Conservation (phyloP, 64 coral and sea anemone species). For the Hydrozoanthus tunicans region DNA sequence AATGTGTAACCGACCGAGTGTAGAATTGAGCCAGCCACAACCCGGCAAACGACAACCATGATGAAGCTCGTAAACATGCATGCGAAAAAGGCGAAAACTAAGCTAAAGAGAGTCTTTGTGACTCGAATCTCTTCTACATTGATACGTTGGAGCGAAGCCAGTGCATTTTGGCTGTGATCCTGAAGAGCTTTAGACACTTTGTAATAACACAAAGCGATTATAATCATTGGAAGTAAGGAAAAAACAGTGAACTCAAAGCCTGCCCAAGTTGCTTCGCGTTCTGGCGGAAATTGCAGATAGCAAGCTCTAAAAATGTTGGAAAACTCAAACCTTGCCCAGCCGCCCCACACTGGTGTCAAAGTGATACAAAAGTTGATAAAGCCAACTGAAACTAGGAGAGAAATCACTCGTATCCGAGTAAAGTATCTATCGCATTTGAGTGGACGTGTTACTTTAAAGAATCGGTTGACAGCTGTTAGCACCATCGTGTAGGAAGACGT, state of each 20-base stretch:
- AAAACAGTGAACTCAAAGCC: constrained; percentile 29
- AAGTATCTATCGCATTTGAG: background rate
- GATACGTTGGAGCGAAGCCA: background rate
- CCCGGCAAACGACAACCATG: constrained; percentile 35
- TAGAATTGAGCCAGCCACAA: constrained; percentile 14
- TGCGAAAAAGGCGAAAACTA: constrained; percentile 35
- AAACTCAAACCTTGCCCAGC: background rate
- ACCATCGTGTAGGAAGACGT: constrained; percentile 37
- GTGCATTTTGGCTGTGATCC: background rate
- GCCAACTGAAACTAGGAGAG: background rate
- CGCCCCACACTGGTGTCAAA: constrained; percentile 4
- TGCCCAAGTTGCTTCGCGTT: constrained; percentile 20
- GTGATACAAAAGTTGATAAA: background rate
- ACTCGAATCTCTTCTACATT: constrained; percentile 25
- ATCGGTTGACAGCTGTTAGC: constrained; percentile 16
- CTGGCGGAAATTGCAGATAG: background rate
- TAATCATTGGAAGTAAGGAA: constrained; percentile 29
- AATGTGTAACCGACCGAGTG: background rate
- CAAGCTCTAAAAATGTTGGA: constrained; percentile 1
- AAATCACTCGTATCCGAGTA: background rate
- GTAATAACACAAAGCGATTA: constrained; percentile 23
- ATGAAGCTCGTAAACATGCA: constrained; percentile 35
- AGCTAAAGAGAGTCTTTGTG: constrained; percentile 15
- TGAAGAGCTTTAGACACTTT: constrained; percentile 19
- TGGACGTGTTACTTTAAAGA: background rate